Conservation (phyloP, 2,797 vertebrate species). For the Premnoplex brunnescens region DNA sequence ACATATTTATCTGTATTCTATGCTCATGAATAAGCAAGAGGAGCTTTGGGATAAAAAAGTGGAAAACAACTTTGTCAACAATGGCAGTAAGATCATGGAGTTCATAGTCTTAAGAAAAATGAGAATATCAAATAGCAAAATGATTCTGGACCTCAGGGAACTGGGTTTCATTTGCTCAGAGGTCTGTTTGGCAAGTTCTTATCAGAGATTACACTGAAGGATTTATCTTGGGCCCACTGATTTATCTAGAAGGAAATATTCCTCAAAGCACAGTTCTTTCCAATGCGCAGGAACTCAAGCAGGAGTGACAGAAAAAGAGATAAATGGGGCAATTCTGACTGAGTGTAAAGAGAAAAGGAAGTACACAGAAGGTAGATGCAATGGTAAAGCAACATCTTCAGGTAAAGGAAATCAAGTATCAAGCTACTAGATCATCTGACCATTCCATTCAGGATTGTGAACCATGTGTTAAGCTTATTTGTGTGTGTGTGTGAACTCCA, state of each 20-base stretch:
- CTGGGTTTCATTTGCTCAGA: neutral
- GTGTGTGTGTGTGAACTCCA: neutral
- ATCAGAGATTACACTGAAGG: neutral
- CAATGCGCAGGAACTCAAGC: neutral
- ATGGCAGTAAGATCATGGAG: neutral
- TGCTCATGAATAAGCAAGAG: neutral
- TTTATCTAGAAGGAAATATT: neutral
- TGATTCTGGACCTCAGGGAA: neutral
- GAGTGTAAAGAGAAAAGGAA: neutral
- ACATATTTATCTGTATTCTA: neutral
- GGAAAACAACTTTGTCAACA: neutral
- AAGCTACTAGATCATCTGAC: neutral
- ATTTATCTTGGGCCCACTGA: neutral
- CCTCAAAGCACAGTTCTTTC: neutral
- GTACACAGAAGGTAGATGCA: neutral
- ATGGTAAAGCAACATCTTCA: neutral
- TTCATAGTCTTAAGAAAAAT: neutral
- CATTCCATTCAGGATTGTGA: neutral
- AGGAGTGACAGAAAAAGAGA: neutral
- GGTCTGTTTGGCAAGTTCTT: neutral
- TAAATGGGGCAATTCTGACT: neutral
- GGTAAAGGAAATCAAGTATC: neutral
- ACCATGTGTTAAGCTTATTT: neutral
- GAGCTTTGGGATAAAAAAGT: neutral
- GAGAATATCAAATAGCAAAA: neutral